Conservation (phyloP, 2,113 vertebrate species). For the Nothobranchius furzeri region DNA sequence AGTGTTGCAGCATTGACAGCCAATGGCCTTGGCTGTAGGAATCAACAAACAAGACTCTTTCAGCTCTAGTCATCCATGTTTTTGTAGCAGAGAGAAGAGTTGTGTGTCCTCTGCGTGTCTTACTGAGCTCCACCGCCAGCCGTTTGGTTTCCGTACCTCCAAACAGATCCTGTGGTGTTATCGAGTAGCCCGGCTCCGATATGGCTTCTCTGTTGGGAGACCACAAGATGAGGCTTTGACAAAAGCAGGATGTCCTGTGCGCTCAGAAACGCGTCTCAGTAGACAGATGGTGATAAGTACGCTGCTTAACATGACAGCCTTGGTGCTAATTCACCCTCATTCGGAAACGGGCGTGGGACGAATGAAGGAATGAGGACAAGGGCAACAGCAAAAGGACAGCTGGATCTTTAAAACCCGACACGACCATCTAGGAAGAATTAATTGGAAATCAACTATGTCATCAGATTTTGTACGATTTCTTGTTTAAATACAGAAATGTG, state of each 20-base stretch:
- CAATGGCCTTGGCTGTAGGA: neutral
- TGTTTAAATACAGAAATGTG: neutral
- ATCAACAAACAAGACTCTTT: conserved; percentile 11
- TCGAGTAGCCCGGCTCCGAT: conserved; percentile 59
- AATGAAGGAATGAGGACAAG: neutral
- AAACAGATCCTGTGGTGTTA: conserved; percentile 60
- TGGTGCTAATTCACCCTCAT: conserved; percentile 32
- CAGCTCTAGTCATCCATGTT: conserved; percentile 4
- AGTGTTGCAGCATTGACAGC: neutral
- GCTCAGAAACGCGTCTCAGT: conserved; percentile 26
- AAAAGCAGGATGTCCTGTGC: conserved; percentile 59
- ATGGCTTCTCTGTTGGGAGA: conserved; percentile 43
- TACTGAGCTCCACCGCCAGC: conserved; percentile 70
- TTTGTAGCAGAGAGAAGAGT: conserved; percentile 18
- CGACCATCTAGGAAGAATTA: neutral
- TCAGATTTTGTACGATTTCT: neutral
- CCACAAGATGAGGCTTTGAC: conserved; percentile 36
- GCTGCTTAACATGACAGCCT: conserved; percentile 31
- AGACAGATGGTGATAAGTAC: conserved; percentile 38
- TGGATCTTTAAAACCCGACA: neutral
- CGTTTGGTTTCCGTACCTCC: conserved; percentile 73
- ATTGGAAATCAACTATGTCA: neutral
- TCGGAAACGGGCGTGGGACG: conserved; percentile 29
- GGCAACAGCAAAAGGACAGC: conserved; percentile 1
- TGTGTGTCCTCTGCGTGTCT: conserved; percentile 62